phyloP scores from a whole-genome alignment of 2,888 invertebrate species.

The Cheilosia grossa region DNA sequence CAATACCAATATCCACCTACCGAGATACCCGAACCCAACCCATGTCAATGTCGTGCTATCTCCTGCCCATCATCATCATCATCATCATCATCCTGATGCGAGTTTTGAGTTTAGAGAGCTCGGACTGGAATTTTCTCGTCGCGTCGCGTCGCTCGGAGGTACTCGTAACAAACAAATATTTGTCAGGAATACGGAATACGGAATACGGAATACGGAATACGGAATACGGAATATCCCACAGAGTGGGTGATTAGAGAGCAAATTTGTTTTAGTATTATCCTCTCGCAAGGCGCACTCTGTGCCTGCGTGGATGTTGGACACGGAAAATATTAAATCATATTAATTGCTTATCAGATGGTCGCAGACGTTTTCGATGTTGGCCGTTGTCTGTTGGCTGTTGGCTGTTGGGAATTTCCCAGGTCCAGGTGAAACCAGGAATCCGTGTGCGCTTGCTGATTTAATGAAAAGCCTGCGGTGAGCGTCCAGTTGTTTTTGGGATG shows the following conservation, averaged over 20 bases:
- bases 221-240: slow-evolving; percentile 44
- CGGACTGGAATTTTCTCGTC: background rate
- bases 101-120: no score
- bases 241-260: slow-evolving; percentile 66
- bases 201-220: slow-evolving; percentile 57
- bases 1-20: slow-evolving; percentile 64
- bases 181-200: slow-evolving; percentile 57
- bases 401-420: slow-evolving; percentile 40
- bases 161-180: slow-evolving; percentile 60
- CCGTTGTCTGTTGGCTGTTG: background rate
- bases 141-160: background rate
- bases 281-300: background rate
- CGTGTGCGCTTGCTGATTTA: slow-evolving; percentile 43
- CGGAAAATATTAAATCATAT: slow-evolving; percentile 70
- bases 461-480: slow-evolving; percentile 54
- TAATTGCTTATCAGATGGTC: slow-evolving; percentile 69
- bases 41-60: slow-evolving; percentile 58
- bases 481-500: slow-evolving; percentile 52
- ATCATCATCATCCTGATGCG: slow-evolving; percentile 7
- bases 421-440: slow-evolving; percentile 37
- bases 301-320: slow-evolving; percentile 1
- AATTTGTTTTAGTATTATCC: slow-evolving; percentile 34
- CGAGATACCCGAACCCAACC: slow-evolving; percentile 66
- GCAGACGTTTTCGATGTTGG: slow-evolving; percentile 23
- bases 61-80: slow-evolving; percentile 25